A percentile compares a stretch with the other conserved stretches of the same genome.
These are phyloP conservation scores for Molossus molossus DNA, from an alignment of 2,797 vertebrate genomes.

Conservation along the genomic window DNA sequence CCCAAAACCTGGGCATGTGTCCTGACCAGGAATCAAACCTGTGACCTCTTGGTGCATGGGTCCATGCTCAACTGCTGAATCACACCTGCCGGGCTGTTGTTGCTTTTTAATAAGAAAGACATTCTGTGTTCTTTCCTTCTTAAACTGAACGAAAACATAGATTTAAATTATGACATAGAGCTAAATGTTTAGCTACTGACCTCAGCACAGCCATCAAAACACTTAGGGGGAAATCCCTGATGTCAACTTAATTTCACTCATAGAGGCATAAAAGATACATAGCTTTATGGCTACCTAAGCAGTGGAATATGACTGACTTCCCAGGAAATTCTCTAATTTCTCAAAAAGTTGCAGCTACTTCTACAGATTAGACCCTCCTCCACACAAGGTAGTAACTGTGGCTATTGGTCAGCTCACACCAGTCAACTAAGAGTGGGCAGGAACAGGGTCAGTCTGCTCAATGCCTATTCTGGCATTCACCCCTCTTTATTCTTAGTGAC, in stretches of 20 bases:
- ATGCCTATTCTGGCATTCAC: background rate
- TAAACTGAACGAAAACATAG: constrained; percentile 5
- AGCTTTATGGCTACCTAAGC: background rate
- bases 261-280: constrained; percentile 10
- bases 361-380: background rate
- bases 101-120: background rate
- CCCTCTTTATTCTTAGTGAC: background rate
- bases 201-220: background rate
- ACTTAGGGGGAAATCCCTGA: background rate
- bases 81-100: background rate
- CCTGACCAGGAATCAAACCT: too few species aligned
- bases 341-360: background rate
- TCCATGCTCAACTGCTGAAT: background rate
- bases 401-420: background rate
- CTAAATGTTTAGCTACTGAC: background rate
- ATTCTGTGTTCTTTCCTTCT: constrained; percentile 15
- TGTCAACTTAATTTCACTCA: constrained; percentile 2
- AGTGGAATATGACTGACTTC: background rate
- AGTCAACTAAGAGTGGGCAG: background rate
- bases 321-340: background rate
- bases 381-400: background rate
- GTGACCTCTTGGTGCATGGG: background rate
- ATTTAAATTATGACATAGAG: background rate
- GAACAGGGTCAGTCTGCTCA: background rate
- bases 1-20: too few species aligned